Percentiles rank a stretch among this genome's conserved stretches.
Conservation (phyloP, 2,888 invertebrate genomes). For the Aphrophora alni region DNA sequence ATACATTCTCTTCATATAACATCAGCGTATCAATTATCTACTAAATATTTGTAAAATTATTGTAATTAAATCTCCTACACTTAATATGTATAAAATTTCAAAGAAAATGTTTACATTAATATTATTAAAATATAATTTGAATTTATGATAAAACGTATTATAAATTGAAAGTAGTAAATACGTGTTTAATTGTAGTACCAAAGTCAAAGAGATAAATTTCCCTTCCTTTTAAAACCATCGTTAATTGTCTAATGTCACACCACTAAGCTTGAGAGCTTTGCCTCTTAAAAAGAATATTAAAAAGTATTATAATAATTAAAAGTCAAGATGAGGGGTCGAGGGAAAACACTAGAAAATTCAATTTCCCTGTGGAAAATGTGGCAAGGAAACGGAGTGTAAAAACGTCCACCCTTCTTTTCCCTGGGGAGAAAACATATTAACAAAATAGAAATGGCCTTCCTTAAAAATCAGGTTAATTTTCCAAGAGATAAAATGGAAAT, state of each 20-base stretch:
- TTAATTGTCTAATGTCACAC: not conserved
- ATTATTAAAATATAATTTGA: too few species aligned
- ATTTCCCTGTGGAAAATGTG: slow-evolving; percentile 33
- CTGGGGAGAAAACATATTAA: slow-evolving; percentile 21
- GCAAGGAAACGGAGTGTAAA: slow-evolving; percentile 29
- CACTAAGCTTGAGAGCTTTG: not conserved
- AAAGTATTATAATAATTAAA: slow-evolving; percentile 4
- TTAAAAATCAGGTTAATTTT: slow-evolving; percentile 38
- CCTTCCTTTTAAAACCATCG: not conserved
- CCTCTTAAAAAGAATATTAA: not conserved
- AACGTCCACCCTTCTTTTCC: not conserved
- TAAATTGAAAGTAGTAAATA: too few species aligned
- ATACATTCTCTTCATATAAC: too few species aligned
- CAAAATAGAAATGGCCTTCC: slow-evolving; percentile 36
- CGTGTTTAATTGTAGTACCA: not conserved
- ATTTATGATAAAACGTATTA: too few species aligned
- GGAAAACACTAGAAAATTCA: slow-evolving; percentile 34
- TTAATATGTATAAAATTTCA: too few species aligned
- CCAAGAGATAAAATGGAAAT: not conserved
- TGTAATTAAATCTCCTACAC: too few species aligned
- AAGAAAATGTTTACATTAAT: too few species aligned
- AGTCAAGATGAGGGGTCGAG: not conserved
- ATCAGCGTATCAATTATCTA: too few species aligned
- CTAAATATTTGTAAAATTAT: too few species aligned
- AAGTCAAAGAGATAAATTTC: not conserved